A percentile compares a stretch with the other conserved stretches of the same genome.
phyloP scores from a whole-genome alignment of 2,888 invertebrate species.

The Caenorhabditis sp. region DNA sequence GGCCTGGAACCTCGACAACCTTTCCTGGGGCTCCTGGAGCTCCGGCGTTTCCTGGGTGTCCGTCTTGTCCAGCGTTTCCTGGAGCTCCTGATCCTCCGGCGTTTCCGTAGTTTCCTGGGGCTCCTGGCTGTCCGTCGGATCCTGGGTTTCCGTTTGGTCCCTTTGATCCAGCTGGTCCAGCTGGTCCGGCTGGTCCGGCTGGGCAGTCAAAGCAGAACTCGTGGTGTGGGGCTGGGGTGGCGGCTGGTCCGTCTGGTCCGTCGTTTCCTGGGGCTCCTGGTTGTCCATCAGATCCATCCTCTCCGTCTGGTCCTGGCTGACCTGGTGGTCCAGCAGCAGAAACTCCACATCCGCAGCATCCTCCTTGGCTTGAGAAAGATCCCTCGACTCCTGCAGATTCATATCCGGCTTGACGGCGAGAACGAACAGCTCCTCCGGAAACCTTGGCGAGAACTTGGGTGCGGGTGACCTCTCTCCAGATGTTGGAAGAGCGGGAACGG shows the following conservation, averaged over 20 bases:
- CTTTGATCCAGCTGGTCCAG: slow-evolving; percentile 75
- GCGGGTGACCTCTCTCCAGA: slow-evolving; percentile 78
- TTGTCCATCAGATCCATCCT: slow-evolving; percentile 71
- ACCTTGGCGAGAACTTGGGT: slow-evolving; percentile 77
- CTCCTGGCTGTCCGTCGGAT: slow-evolving; percentile 72
- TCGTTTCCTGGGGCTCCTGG: slow-evolving; percentile 76
- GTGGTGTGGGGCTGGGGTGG: slow-evolving; percentile 74
- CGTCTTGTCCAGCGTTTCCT: slow-evolving; percentile 74
- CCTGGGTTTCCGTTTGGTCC: slow-evolving; percentile 77
- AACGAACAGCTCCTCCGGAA: slow-evolving; percentile 70
- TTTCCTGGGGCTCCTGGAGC: slow-evolving; percentile 75
- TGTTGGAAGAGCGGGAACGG: slow-evolving; percentile 76
- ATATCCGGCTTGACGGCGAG: slow-evolving; percentile 73
- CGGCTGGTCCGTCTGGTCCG: slow-evolving; percentile 78
- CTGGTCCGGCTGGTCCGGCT: slow-evolving; percentile 75
- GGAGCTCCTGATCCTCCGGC: slow-evolving; percentile 75
- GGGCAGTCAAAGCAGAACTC: slow-evolving; percentile 77
- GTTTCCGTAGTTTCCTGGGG: slow-evolving; percentile 70
- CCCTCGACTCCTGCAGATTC: slow-evolving; percentile 66
- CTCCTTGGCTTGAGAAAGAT: slow-evolving; percentile 58
- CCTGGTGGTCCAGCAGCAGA: slow-evolving; percentile 73
- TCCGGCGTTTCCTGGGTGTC: slow-evolving; percentile 76
- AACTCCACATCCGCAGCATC: slow-evolving; percentile 76
- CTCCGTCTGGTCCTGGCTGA: slow-evolving; percentile 71
- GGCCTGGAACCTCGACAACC: slow-evolving; percentile 70